A percentile compares a stretch with the other conserved stretches of the same genome.
These are phyloP conservation scores for Lasioglossum marginatum DNA, from an alignment of 2,888 invertebrate species.

Conservation along the genomic window DNA sequence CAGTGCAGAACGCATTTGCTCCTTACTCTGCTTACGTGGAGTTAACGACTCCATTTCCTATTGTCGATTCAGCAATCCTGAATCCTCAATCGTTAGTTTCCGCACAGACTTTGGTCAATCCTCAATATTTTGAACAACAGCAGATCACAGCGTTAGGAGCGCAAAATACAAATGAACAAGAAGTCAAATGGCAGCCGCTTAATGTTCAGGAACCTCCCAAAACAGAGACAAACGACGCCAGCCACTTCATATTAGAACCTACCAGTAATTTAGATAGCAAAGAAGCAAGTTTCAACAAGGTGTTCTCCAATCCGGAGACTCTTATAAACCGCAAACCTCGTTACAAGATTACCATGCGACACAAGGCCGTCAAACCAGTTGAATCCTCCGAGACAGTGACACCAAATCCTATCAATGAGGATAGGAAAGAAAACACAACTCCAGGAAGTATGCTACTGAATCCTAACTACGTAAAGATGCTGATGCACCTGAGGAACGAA, in stretches of 20 bases:
- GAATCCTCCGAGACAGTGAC: slow-evolving; percentile 6
- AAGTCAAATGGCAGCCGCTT: slow-evolving; percentile 14
- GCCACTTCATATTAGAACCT: neutral
- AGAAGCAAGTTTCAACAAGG: slow-evolving; percentile 15
- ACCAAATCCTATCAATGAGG: neutral
- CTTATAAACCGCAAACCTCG: slow-evolving; percentile 33
- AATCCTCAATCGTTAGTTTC: neutral
- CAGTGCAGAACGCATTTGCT: neutral
- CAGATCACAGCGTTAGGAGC: neutral
- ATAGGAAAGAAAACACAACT: neutral
- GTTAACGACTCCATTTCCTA: slow-evolving; percentile 5
- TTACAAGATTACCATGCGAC: slow-evolving; percentile 57
- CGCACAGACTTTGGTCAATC: neutral
- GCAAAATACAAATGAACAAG: neutral
- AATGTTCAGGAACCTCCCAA: neutral
- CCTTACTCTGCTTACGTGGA: neutral
- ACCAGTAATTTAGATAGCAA: slow-evolving; percentile 4
- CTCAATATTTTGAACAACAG: neutral
- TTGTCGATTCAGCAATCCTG: neutral
- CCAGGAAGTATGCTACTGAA: neutral
- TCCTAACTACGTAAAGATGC: slow-evolving; percentile 57
- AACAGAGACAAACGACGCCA: neutral
- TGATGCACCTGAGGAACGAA: slow-evolving; percentile 48
- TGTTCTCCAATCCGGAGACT: neutral
- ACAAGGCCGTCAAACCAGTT: slow-evolving; percentile 27